Conservation (phyloP, 2,888 invertebrate genomes). For the Cryptophagus acutangulus region DNA sequence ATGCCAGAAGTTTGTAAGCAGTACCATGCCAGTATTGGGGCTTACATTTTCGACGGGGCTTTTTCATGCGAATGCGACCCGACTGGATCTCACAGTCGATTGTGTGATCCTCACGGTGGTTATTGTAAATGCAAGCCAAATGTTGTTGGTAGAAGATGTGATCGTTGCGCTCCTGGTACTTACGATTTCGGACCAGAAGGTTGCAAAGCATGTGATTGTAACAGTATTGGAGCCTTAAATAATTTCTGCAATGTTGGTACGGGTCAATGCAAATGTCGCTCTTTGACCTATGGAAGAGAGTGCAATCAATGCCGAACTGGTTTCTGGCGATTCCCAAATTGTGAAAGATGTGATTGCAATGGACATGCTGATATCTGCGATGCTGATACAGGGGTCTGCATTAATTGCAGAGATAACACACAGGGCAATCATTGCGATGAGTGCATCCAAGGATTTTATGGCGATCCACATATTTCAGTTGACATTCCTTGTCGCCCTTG, state of each 20-base stretch:
- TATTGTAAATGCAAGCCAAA: slow-evolving; percentile 86
- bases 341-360: slow-evolving; percentile 92
- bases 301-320: slow-evolving; percentile 96
- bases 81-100: slow-evolving; percentile 87
- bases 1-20: slow-evolving; percentile 74
- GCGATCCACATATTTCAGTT: slow-evolving; percentile 85
- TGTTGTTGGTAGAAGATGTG: slow-evolving; percentile 86
- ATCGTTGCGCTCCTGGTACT: slow-evolving; percentile 88
- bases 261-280: slow-evolving; percentile 88
- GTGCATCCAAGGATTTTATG: slow-evolving; percentile 88
- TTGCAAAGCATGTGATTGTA: slow-evolving; percentile 93
- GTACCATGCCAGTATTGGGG: slow-evolving; percentile 80
- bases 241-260: slow-evolving; percentile 89
- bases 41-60: slow-evolving; percentile 78
- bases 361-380: slow-evolving; percentile 95
- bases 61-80: slow-evolving; percentile 89
- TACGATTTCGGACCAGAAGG: slow-evolving; percentile 95
- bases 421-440: slow-evolving; percentile 86
- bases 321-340: slow-evolving; percentile 96
- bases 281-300: slow-evolving; percentile 89
- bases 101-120: slow-evolving; percentile 81
- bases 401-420: slow-evolving; percentile 80
- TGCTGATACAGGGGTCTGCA: slow-evolving; percentile 82
- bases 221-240: slow-evolving; percentile 88
- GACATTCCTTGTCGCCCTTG: slow-evolving; percentile 91